Evolutionary conservation across 2,113 vertebrate genomes (phyloP).

Genomic region (Alaudala cheleensis): DNA sequence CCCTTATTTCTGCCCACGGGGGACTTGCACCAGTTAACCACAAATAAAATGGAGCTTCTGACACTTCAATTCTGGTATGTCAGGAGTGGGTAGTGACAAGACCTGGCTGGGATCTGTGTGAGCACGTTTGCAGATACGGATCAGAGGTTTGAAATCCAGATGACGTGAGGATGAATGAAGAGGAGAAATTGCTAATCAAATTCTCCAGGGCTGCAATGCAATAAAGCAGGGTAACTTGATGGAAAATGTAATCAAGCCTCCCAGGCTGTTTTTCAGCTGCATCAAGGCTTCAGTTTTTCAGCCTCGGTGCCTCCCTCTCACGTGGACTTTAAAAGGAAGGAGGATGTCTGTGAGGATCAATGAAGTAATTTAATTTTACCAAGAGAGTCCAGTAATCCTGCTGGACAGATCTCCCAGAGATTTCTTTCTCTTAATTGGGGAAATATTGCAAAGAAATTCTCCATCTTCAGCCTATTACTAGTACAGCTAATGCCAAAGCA

Average conservation of each 20-base stretch:
- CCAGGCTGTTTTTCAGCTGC: conserved; percentile 20
- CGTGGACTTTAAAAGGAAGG: background rate
- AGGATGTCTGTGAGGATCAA: background rate
- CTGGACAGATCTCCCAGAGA: background rate
- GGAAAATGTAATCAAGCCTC: conserved; percentile 40
- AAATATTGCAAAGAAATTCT: background rate
- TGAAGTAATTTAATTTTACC: background rate
- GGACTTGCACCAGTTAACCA: background rate
- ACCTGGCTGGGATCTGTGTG: background rate
- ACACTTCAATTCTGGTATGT: background rate
- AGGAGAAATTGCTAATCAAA: conserved; percentile 36
- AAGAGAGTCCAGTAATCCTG: background rate
- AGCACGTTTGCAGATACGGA: background rate
- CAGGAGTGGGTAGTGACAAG: background rate
- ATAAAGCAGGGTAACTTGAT: conserved; percentile 29
- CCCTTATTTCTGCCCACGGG: background rate
- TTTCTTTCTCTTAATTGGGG: background rate
- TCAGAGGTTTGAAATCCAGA: background rate
- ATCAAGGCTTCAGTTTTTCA: background rate
- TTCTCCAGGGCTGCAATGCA: conserved; percentile 14
- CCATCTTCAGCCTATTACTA: background rate
- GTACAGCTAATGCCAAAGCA: background rate
- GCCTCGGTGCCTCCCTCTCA: background rate
- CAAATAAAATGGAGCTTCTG: background rate
- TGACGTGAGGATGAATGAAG: conserved; percentile 22